These are phyloP conservation scores for Anser brachyrhynchus DNA, from an alignment of 2,113 vertebrate genomes.

Conservation along the genomic window DNA sequence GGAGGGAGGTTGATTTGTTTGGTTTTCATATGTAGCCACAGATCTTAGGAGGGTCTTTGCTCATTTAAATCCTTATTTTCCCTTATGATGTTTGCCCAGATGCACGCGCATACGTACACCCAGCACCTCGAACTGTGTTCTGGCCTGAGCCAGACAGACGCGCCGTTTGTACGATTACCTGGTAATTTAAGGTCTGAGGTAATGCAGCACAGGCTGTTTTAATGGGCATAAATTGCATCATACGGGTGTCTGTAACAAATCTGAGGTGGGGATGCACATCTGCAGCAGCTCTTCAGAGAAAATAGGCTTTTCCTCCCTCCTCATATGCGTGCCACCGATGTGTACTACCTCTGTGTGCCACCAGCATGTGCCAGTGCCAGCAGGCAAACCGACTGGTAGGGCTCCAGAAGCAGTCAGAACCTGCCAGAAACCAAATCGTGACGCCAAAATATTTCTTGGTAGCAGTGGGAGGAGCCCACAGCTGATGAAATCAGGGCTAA, in stretches of 20 bases:
- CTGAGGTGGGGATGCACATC: not conserved
- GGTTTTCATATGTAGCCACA: not conserved
- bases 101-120: rapidly evolving
- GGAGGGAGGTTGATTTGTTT: not conserved
- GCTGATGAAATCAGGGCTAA: not conserved
- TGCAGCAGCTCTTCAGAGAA: not conserved
- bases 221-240: not conserved
- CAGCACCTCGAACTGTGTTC: not conserved
- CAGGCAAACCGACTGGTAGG: conserved; percentile 61
- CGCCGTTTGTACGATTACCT: not conserved
- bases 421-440: not conserved
- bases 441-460: not conserved
- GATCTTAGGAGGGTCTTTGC: not conserved
- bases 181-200: not conserved
- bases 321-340: not conserved
- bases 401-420: conserved; percentile 79
- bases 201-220: not conserved
- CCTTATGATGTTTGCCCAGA: not conserved
- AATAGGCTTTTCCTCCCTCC: not conserved
- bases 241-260: not conserved
- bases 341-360: too few relatives aligned
- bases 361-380: too few relatives aligned
- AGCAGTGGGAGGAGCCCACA: not conserved
- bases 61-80: conserved; percentile 9
- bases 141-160: conserved; percentile 47